These are phyloP conservation scores for Parnassius mnemosyne DNA, from an alignment of 2,888 invertebrate genomes.

Conservation along the genomic window DNA sequence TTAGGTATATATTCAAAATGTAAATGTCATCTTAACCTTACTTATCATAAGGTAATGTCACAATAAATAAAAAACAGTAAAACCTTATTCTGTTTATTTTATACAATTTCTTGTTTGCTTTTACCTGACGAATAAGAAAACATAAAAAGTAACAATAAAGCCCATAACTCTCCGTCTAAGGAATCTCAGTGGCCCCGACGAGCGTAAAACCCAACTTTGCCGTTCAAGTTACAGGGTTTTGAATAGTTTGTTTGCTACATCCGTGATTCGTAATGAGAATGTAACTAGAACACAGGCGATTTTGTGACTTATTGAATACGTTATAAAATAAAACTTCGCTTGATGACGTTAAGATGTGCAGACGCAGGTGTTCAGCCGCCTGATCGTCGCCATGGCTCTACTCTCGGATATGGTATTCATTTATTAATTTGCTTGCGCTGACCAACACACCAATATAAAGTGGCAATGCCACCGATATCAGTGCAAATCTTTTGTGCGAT, in stretches of 20 bases:
- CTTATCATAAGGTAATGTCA: slow-evolving; percentile 20
- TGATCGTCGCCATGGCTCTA: slow-evolving; percentile 74
- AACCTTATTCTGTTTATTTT: slow-evolving; percentile 38
- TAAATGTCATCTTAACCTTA: slow-evolving; percentile 6
- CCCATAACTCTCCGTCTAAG: slow-evolving; percentile 49
- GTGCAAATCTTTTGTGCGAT: slow-evolving; percentile 24
- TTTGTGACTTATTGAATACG: slow-evolving; percentile 20
- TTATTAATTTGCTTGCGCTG: slow-evolving; percentile 76
- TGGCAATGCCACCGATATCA: slow-evolving; percentile 34
- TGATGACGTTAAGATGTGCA: slow-evolving; percentile 56
- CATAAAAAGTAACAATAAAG: slow-evolving; percentile 50
- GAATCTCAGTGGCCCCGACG: slow-evolving; percentile 60
- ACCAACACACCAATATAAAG: slow-evolving; percentile 55
- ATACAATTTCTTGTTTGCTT: slow-evolving; percentile 36
- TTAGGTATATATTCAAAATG: not conserved
- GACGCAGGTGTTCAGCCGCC: slow-evolving; percentile 77
- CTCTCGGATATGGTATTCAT: slow-evolving; percentile 75
- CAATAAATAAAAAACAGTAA: slow-evolving; percentile 24
- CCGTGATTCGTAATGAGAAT: slow-evolving; percentile 77
- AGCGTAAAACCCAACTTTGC: slow-evolving; percentile 70
- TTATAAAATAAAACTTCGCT: slow-evolving; percentile 36
- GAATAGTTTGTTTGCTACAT: slow-evolving; percentile 77
- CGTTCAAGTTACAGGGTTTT: slow-evolving; percentile 72
- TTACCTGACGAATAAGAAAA: slow-evolving; percentile 40
- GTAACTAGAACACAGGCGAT: slow-evolving; percentile 30